Evolutionary conservation across 2,797 vertebrate species (phyloP).

Genomic region (Leptoclinus maculatus): DNA sequence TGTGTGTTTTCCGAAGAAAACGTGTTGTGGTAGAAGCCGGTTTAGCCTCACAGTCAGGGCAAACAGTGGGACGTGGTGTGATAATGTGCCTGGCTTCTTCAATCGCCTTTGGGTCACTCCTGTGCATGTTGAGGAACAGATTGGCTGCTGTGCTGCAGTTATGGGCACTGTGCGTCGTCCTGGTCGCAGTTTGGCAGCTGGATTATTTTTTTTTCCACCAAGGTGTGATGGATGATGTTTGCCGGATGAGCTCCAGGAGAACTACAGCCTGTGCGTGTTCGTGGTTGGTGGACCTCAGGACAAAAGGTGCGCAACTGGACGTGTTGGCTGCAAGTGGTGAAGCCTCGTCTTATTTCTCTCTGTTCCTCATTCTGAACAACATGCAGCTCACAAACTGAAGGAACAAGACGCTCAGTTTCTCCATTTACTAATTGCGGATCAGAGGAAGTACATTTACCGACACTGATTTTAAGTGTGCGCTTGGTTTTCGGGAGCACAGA

Average conservation of each 20-base stretch:
- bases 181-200: conserved; percentile 46
- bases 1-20: conserved; percentile 13
- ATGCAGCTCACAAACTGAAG: not conserved
- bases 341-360: not conserved
- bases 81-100: not conserved
- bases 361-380: not conserved
- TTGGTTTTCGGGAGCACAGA: conserved; percentile 7
- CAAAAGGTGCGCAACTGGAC: conserved; percentile 44
- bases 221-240: conserved; percentile 35
- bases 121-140: conserved; percentile 1
- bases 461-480: conserved; percentile 10
- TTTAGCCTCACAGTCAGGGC: conserved; percentile 21
- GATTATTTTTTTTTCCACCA: conserved; percentile 3
- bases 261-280: conserved; percentile 1
- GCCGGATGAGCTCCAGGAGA: conserved; percentile 9
- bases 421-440: conserved; percentile 16
- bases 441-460: conserved; percentile 28
- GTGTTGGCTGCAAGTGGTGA: not conserved
- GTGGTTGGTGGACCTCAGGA: conserved; percentile 1
- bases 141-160: conserved; percentile 37
- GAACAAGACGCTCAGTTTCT: not conserved
- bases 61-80: conserved; percentile 1
- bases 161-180: conserved; percentile 17
- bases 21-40: conserved; percentile 29
- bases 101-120: conserved; percentile 33